phyloP scores from a whole-genome alignment of 2,797 vertebrate species.

The Florisuga fusca region DNA sequence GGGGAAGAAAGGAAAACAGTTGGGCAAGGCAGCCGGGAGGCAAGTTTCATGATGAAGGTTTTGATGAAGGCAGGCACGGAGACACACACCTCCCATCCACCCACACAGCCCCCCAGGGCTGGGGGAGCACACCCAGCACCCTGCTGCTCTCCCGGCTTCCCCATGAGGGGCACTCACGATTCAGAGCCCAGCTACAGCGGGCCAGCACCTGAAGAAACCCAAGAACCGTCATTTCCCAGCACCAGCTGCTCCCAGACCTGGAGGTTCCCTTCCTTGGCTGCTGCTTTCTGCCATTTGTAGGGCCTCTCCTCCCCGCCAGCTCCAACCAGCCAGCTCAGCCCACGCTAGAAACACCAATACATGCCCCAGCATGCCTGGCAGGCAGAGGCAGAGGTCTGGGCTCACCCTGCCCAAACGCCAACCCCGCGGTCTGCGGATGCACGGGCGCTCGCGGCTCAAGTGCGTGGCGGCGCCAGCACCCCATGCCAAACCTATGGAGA shows the following conservation, averaged over 20 bases:
- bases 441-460: fast-evolving
- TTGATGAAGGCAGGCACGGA: background rate
- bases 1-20: background rate
- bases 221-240: too few species aligned
- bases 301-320: fast-evolving
- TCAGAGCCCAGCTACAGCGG: background rate
- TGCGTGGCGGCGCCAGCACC: fast-evolving
- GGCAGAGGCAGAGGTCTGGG: background rate
- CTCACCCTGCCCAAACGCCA: background rate
- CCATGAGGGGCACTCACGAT: fast-evolving
- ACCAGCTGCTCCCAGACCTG: background rate
- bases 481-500: background rate
- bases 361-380: background rate
- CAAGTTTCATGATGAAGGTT: background rate
- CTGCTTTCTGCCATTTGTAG: background rate
- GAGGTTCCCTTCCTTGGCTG: background rate
- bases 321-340: background rate
- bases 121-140: background rate
- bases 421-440: background rate
- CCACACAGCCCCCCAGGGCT: background rate
- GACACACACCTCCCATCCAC: fast-evolving
- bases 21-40: fast-evolving
- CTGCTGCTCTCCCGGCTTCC: background rate
- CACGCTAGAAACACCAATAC: background rate
- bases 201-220: background rate